These are phyloP conservation scores for Sebastolobus altivelis DNA, from an alignment of 2,797 vertebrate species.

Conservation along the genomic window DNA sequence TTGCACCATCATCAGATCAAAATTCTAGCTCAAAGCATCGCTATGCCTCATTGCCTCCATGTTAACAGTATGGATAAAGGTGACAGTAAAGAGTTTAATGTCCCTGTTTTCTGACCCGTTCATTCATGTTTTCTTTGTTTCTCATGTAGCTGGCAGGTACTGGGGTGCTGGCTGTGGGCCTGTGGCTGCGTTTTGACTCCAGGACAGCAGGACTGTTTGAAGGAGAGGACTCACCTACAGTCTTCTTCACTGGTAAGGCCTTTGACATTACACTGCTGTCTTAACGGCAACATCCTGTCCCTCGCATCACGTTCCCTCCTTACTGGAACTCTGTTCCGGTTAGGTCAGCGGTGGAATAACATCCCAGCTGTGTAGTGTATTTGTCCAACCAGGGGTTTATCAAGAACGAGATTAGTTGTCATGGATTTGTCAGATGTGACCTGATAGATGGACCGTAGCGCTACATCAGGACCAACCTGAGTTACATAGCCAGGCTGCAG, in stretches of 20 bases:
- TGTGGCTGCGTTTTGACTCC: conserved; percentile 95
- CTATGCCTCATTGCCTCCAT: no score
- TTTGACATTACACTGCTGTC: not conserved
- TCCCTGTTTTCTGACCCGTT: not conserved
- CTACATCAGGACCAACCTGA: not conserved
- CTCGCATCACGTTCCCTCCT: not conserved
- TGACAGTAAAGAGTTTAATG: not conserved
- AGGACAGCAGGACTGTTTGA: conserved; percentile 90
- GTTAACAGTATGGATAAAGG: not conserved
- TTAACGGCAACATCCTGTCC: not conserved
- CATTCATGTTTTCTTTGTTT: not conserved
- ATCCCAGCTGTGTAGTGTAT: not conserved
- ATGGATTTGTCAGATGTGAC: no score
- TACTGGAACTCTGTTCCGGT: not conserved
- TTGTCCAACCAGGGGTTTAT: no score
- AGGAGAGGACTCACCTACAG: conserved; percentile 72
- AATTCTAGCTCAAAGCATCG: no score
- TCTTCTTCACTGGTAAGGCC: conserved; percentile 92
- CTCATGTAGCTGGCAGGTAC: conserved; percentile 90
- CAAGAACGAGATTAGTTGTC: not conserved
- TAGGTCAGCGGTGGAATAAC: not conserved
- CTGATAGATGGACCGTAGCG: not conserved
- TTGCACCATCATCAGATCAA: no score
- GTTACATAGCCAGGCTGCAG: not conserved
- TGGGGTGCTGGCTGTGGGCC: conserved; percentile 90